Evolutionary conservation across 1,140 invertebrate species (phyloP), one percentile per base, ranked within the genome.

Genomic region (Hirudo medicinalis): DNA sequence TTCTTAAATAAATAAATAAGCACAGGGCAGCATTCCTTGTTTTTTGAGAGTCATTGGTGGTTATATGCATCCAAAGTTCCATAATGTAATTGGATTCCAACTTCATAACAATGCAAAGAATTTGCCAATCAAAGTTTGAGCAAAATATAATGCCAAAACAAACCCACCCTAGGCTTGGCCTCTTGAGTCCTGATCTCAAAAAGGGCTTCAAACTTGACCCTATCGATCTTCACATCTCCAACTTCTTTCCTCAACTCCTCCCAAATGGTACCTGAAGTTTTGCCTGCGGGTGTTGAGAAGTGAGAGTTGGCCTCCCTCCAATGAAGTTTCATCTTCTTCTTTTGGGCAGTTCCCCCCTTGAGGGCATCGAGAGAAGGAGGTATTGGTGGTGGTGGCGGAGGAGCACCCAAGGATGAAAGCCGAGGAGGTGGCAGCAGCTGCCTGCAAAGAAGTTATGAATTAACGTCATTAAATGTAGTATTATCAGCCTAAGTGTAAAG

Each of bases 181-280:
- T 63, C 57, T 63, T 63, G 57, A 3, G 57, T 63, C 57, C 29
- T 63, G 22, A 63, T 25, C 57, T 63, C 57, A 32, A 63, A 63
- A 13, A 63, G 57, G 0, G 22, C 19, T 63, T 63, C 57, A 63
- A 63, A 63, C 20, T 63, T 22, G 29, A 32, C 22, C 22, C 13
- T 63, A 63, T 63, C 57, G 29, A 63, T 63, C 29, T 11, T 63
- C 22, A 63, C 57, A 11, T 22, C 29, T 9, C 57, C 57, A 22
- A 63, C 20, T 20, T 63, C 57, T 15, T 63, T 63, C 22, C 29
- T 63, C 19, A 63, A 13, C 20, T 63, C 22, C 22, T 32, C 57
- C 57, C 57, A 63, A 6, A 63, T 63, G 22, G 57, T 63, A 15
- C 29, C 57, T 6, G 22, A 22, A 22, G 22, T 11, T 32, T 25